These are phyloP conservation scores for Drosophila willistoni DNA, from an alignment of 1,140 invertebrate species.

Conservation along the genomic window DNA sequence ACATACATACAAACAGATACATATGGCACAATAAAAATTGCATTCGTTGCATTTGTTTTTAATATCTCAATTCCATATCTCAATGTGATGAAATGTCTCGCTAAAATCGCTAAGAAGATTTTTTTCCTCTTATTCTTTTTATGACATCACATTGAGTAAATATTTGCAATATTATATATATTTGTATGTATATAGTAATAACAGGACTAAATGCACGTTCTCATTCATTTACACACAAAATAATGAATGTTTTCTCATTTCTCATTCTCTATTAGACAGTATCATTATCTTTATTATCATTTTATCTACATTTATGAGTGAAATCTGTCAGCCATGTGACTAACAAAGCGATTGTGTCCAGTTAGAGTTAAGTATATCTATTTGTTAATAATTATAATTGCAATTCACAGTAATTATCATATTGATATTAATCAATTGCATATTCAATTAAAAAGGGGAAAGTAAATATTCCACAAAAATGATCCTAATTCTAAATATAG, in stretches of 20 bases:
- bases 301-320: not conserved
- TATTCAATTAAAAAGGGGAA: not conserved
- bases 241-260: not conserved
- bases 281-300: conserved; percentile 1
- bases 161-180: not conserved
- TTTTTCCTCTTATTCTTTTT: not conserved
- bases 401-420: not conserved
- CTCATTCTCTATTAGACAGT: not conserved
- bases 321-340: not conserved
- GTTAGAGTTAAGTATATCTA: not conserved
- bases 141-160: not conserved
- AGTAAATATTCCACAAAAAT: not conserved
- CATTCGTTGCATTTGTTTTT: conserved; percentile 1
- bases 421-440: not conserved
- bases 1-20: not conserved
- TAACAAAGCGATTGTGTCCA: not conserved
- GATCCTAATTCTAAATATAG: too few species aligned
- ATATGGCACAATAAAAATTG: conserved; percentile 1
- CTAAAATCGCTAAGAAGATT: not conserved
- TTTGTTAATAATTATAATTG: not conserved
- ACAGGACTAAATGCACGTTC: conserved; percentile 4
- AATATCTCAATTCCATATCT: not conserved
- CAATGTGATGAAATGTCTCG: not conserved
- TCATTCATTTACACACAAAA: not conserved
- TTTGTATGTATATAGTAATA: not conserved